Evolutionary conservation across 2,797 vertebrate genomes (phyloP).

Genomic region (Eidolon dupreanum): DNA sequence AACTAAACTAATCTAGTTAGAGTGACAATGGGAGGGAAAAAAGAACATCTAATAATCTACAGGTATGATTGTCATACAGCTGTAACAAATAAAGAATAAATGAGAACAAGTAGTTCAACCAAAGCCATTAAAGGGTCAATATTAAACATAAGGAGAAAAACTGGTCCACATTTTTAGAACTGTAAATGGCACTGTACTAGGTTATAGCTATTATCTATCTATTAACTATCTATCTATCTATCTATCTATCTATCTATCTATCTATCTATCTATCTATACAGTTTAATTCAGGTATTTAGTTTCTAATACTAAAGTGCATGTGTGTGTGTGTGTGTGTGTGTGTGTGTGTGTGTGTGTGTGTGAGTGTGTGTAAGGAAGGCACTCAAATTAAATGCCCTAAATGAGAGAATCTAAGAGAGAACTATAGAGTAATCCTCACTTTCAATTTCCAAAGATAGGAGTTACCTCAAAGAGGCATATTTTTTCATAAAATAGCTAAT

Average conservation of each 20-base stretch:
- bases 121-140: neutral
- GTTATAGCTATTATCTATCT: neutral
- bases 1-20: neutral
- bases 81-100: neutral
- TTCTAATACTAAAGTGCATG: neutral
- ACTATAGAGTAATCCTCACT: neutral
- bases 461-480: neutral
- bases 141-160: neutral
- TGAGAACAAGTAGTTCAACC: neutral
- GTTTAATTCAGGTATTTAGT: slow-evolving; percentile 3
- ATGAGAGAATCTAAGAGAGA: neutral
- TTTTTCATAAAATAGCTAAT: neutral
- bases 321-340: neutral
- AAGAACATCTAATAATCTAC: neutral
- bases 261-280: neutral
- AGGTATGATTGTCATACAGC: neutral
- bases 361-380: neutral
- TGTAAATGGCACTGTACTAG: neutral
- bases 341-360: neutral
- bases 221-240: neutral
- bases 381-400: neutral
- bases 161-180: neutral
- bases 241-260: too few relatives aligned
- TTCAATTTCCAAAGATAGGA: neutral
- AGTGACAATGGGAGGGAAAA: neutral